phyloP scores from a whole-genome alignment of 2,113 vertebrate species.

The Aspidoscelis tigris region DNA sequence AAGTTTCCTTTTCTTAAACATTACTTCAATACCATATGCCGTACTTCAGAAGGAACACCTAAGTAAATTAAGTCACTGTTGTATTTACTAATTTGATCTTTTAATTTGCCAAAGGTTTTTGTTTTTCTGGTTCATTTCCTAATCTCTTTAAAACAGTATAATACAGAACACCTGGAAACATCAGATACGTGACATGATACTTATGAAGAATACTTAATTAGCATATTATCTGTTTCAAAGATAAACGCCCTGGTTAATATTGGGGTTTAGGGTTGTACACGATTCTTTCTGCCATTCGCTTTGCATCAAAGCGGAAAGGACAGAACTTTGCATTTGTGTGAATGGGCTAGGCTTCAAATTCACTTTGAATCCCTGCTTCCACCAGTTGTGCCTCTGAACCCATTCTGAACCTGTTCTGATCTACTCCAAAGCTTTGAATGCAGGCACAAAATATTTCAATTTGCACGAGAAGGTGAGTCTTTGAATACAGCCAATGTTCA shows the following conservation, averaged over 20 bases:
- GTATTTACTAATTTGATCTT: constrained; percentile 64
- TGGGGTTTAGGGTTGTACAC: no score
- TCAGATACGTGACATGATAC: constrained; percentile 49
- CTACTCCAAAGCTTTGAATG: no score
- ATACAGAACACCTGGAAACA: constrained; percentile 44
- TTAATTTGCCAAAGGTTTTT: constrained; percentile 69
- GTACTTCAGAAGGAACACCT: constrained; percentile 53
- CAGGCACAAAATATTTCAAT: no score
- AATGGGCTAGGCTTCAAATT: no score
- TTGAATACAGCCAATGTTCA: no score
- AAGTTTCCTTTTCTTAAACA: constrained; percentile 74
- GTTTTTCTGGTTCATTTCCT: constrained; percentile 60
- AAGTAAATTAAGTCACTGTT: constrained; percentile 65
- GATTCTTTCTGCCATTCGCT: no score
- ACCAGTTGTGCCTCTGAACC: no score
- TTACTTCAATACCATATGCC: constrained; percentile 52
- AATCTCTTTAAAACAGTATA: constrained; percentile 62
- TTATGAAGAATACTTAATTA: constrained; percentile 35
- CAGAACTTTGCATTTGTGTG: no score
- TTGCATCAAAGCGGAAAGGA: no score
- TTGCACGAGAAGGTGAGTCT: no score
- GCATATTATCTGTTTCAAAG: constrained; percentile 35
- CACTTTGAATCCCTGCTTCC: no score
- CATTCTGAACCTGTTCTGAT: no score
- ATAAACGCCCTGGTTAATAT: constrained; percentile 24